These are phyloP conservation scores for Forbesichthys papilliferus DNA, from an alignment of 2,113 vertebrate genomes.

Conservation along the genomic window DNA sequence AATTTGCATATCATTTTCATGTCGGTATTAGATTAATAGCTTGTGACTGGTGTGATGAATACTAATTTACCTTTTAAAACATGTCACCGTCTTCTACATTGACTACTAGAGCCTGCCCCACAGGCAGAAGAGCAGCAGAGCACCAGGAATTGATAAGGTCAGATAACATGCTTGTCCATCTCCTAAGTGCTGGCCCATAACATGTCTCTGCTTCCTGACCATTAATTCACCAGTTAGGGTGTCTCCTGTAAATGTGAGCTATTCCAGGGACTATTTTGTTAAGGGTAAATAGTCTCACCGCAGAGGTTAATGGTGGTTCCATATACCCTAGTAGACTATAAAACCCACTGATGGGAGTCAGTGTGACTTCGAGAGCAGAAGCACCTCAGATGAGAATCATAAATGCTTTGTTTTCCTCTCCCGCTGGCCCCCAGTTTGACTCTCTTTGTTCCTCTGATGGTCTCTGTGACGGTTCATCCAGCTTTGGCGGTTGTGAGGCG, in stretches of 20 bases:
- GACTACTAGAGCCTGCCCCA: slow-evolving; percentile 55
- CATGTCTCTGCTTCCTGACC: slow-evolving; percentile 45
- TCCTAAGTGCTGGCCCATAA: neutral
- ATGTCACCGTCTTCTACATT: slow-evolving; percentile 46
- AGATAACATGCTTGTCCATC: slow-evolving; percentile 43
- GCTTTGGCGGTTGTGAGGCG: slow-evolving; percentile 32
- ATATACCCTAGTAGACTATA: slow-evolving; percentile 55
- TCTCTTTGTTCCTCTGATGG: slow-evolving; percentile 29
- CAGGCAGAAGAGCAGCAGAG: slow-evolving; percentile 50
- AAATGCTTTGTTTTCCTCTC: slow-evolving; percentile 35
- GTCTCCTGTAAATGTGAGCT: slow-evolving; percentile 65
- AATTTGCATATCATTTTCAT: slow-evolving; percentile 78
- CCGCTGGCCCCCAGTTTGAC: slow-evolving; percentile 39
- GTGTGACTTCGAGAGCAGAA: slow-evolving; percentile 19
- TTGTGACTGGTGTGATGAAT: slow-evolving; percentile 76
- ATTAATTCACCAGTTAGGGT: slow-evolving; percentile 52
- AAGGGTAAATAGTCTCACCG: slow-evolving; percentile 37
- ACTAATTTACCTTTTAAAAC: slow-evolving; percentile 74
- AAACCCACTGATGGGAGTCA: slow-evolving; percentile 56
- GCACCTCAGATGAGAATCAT: slow-evolving; percentile 53
- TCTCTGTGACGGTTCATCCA: slow-evolving; percentile 9
- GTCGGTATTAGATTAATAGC: slow-evolving; percentile 77
- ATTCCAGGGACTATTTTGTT: slow-evolving; percentile 59
- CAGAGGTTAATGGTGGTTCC: slow-evolving; percentile 54
- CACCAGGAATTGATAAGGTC: slow-evolving; percentile 68